Base-by-base conservation (phyloP, 2,888 invertebrate species). In the Eupithecia insigniata region DNA sequence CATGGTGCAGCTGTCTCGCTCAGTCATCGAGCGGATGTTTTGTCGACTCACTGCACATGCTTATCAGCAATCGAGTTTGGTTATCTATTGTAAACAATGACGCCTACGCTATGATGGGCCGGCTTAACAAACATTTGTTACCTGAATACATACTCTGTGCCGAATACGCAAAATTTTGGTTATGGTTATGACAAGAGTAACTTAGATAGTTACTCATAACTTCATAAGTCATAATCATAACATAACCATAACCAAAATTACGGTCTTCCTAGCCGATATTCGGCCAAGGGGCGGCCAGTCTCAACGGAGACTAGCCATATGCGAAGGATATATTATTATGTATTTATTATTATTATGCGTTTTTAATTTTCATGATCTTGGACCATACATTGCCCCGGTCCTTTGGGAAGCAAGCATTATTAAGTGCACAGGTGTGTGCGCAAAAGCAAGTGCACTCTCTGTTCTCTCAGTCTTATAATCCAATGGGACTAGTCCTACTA, bases 11-110 rank as follows among this genome's bases (percentile, higher is more conserved):
- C 67, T 76, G 74, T 72, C 66, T 73, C 66, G 36, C 61, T 73
- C 72, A 58, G 67, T 74, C 67, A 73, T 78, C 80, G 66, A 68
- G 74, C 75, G 85, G 86, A 87, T 87, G 85, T 87, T 85, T 80
- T 82, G 82, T 80, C 81, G 79, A 79, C 79, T 79, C 80, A 76
- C 78, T 78, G 80, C 79, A 78, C 72, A 71, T 79, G 79, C 81
- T 79, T 82, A 84, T 85, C 83, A 79, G 75, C 78, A 79, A 84
- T 85, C 82, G 79, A 78, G 79, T 82, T 79, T 78, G 73, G 80
- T 80, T 85, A 87, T 86, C 85, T 82, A 67, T 75, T 70, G 75
- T 81, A 83, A 85, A 83, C 84, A 84, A 81, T 70, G 76, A 77
- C 78, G 81, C 76, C 78, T 71, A 73, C 76, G 76, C 78, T 73